Evolutionary conservation across 2,113 vertebrate species (phyloP).

Genomic region (Carettochelys insculpta): DNA sequence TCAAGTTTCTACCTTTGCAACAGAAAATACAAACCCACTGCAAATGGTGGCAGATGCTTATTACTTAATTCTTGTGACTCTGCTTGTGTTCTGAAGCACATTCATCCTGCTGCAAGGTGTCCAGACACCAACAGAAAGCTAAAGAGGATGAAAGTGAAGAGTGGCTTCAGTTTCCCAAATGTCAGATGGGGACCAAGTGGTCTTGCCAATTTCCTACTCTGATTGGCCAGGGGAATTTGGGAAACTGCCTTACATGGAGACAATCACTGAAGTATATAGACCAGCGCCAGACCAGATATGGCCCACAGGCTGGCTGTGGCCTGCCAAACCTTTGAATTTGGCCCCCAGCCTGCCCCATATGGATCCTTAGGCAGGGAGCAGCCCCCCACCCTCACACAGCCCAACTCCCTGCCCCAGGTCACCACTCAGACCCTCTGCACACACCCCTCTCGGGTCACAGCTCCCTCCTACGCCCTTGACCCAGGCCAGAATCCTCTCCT

Average conservation of each 20-base stretch:
- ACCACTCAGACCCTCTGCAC: too few species aligned
- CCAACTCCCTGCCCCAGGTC: too few species aligned
- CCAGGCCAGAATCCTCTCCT: too few species aligned
- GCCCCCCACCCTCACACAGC: too few species aligned
- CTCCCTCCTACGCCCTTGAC: too few species aligned
- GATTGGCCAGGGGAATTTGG: not conserved
- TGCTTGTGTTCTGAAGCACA: conserved; percentile 55
- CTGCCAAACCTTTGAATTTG: too few species aligned
- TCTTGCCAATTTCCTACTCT: not conserved
- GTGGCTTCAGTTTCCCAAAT: not conserved
- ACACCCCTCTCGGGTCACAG: too few species aligned
- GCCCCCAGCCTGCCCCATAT: too few species aligned
- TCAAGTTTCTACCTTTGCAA: conserved; percentile 66
- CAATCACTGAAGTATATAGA: not conserved
- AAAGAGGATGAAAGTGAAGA: conserved; percentile 19
- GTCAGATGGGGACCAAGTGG: not conserved
- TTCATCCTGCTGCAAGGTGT: conserved; percentile 35
- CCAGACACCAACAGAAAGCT: not conserved
- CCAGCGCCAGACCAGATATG: too few species aligned
- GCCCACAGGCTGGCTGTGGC: too few species aligned
- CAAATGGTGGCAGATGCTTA: conserved; percentile 56
- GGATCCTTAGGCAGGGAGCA: too few species aligned
- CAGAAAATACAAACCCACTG: conserved; percentile 64
- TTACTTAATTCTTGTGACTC: conserved; percentile 54
- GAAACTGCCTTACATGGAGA: not conserved